Evolutionary conservation across 2,888 invertebrate species (phyloP).

Genomic region (Schizotus pectinicornis): DNA sequence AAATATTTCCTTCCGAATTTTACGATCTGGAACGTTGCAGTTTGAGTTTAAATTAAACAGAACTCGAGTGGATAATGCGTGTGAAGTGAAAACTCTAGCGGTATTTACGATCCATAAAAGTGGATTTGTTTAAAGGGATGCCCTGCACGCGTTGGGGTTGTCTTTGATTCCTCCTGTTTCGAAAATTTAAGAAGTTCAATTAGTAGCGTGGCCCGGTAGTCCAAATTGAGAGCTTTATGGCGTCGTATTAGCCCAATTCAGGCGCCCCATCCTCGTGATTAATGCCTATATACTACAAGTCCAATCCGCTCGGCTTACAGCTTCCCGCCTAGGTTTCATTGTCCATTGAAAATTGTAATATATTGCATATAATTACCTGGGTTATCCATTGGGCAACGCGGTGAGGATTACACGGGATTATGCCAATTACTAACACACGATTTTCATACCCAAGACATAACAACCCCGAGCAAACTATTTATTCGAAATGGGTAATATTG

Average conservation of each 20-base stretch:
- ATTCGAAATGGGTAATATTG: no score
- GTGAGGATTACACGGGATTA: conserved; percentile 41
- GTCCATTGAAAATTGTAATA: conserved; percentile 38
- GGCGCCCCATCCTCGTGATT: conserved; percentile 36
- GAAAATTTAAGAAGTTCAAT: conserved; percentile 40
- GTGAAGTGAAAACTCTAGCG: conserved; percentile 31
- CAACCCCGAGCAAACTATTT: no score
- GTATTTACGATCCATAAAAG: conserved; percentile 37
- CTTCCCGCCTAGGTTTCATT: conserved; percentile 18
- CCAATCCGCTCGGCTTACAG: conserved; percentile 20
- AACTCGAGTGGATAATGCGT: conserved; percentile 35
- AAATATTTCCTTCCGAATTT: conserved; percentile 34
- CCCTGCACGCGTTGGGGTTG: conserved; percentile 20
- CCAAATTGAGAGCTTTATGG: conserved; percentile 39
- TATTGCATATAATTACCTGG: conserved; percentile 40
- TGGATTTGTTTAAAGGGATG: conserved; percentile 35
- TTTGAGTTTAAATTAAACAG: conserved; percentile 37
- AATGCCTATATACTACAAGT: conserved; percentile 30
- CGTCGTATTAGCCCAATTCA: conserved; percentile 30
- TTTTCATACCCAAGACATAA: not conserved
- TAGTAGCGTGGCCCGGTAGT: conserved; percentile 33
- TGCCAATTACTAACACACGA: conserved; percentile 38
- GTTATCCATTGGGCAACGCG: conserved; percentile 26
- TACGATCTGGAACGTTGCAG: conserved; percentile 34
- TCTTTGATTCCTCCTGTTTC: conserved; percentile 21